These are phyloP conservation scores for Phrynocephalus versicolor DNA, from an alignment of 2,113 vertebrate genomes.

Conservation along the genomic window DNA sequence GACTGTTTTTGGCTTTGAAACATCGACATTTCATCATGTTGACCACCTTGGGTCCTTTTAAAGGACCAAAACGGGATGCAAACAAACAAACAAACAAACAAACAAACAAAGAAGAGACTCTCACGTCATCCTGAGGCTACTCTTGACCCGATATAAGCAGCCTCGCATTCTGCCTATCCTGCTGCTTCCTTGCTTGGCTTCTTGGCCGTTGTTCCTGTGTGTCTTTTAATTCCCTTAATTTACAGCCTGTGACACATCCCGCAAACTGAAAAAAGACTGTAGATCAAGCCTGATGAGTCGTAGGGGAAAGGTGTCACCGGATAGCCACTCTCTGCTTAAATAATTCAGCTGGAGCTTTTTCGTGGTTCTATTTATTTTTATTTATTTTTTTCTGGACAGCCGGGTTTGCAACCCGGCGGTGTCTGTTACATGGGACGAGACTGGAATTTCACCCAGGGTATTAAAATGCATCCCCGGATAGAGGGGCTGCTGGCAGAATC, in stretches of 20 bases:
- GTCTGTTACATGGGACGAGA: constrained; percentile 53
- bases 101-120: too few relatives aligned
- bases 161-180: background rate
- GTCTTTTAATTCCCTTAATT: background rate
- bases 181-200: background rate
- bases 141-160: too few relatives aligned
- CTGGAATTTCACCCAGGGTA: constrained; percentile 75
- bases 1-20: too few relatives aligned
- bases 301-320: constrained; percentile 54
- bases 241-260: background rate
- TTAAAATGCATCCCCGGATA: constrained; percentile 49
- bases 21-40: too few relatives aligned
- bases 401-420: constrained; percentile 60
- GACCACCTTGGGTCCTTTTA: too few relatives aligned
- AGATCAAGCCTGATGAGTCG: background rate
- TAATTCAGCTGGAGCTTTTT: constrained; percentile 69
- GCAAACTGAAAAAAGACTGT: background rate
- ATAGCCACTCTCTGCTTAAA: constrained; percentile 61
- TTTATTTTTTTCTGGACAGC: constrained; percentile 61
- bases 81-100: too few relatives aligned
- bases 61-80: too few relatives aligned
- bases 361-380: too few relatives aligned
- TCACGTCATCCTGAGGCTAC: too few relatives aligned
- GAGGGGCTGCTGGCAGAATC: background rate
- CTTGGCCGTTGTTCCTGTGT: background rate